A percentile compares a stretch with the other conserved stretches of the same genome.
Evolutionary conservation across 2,113 vertebrate genomes (phyloP).

Genomic region (Grantiella picta): DNA sequence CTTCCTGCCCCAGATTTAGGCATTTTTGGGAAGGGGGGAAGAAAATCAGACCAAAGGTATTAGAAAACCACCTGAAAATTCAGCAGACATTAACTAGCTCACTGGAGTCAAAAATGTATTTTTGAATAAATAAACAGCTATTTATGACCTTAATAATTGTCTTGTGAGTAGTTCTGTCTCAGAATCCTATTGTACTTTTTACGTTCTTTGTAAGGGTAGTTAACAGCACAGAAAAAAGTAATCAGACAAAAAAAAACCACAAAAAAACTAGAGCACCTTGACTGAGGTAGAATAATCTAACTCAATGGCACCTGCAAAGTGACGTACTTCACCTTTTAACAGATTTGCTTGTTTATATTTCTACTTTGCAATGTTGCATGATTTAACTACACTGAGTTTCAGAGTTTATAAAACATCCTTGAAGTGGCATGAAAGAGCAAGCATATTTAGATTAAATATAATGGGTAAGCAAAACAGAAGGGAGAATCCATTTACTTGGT

Average conservation of each 20-base stretch:
- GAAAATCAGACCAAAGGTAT: not conserved
- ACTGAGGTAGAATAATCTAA: not conserved
- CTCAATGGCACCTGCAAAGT: not conserved
- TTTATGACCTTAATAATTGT: not conserved
- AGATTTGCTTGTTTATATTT: not conserved
- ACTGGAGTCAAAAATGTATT: not conserved
- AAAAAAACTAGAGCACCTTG: not conserved
- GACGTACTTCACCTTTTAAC: not conserved
- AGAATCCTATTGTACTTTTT: not conserved
- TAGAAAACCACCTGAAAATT: not conserved
- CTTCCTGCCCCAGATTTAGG: rapidly evolving
- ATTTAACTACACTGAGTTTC: not conserved
- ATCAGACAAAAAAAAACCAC: not conserved
- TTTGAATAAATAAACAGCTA: not conserved
- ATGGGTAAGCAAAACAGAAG: not conserved
- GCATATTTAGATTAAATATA: not conserved
- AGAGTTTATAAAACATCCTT: not conserved
- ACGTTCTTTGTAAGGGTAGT: not conserved
- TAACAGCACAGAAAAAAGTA: not conserved
- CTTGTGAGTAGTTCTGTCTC: not conserved
- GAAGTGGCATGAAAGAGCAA: not conserved
- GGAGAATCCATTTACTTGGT: not conserved
- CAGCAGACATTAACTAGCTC: not conserved
- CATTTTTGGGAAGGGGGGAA: rapidly evolving
- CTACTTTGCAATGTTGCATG: not conserved